phyloP scores from a whole-genome alignment of 2,797 vertebrate genomes.

The Nyctalus aviator region DNA sequence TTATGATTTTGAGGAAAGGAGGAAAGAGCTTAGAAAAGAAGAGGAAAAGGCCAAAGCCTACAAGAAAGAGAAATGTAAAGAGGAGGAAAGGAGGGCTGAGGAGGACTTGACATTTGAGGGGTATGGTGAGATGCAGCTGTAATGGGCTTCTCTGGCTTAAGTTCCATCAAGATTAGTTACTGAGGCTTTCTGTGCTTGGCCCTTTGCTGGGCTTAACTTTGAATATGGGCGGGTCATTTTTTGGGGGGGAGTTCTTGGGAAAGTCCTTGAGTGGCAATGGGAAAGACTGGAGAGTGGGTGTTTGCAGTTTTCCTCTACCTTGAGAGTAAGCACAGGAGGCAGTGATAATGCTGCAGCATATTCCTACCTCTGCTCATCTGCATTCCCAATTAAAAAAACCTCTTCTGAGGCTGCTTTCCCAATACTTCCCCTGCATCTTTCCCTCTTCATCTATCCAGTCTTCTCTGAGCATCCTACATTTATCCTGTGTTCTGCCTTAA shows the following conservation, averaged over 20 bases:
- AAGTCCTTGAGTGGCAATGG: constrained; percentile 79
- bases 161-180: constrained; percentile 96
- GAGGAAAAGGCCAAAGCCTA: constrained; percentile 99
- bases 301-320: constrained; percentile 54
- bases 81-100: constrained; percentile 95
- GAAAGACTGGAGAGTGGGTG: constrained; percentile 46
- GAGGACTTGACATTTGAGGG: constrained; percentile 96
- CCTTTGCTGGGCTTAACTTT: constrained; percentile 71
- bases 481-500: constrained; percentile 71
- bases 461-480: constrained; percentile 72
- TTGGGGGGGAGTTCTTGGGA: constrained; percentile 78
- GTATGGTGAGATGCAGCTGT: constrained; percentile 98
- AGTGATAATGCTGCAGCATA: constrained; percentile 49
- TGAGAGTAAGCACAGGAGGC: constrained; percentile 53
- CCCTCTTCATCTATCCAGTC: constrained; percentile 67
- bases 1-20: constrained; percentile 98
- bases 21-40: constrained; percentile 98
- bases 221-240: constrained; percentile 75
- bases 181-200: constrained; percentile 87
- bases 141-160: constrained; percentile 98
- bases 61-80: constrained; percentile 97
- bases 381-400: constrained; percentile 80
- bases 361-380: constrained; percentile 63
- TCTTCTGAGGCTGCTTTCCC: constrained; percentile 71
- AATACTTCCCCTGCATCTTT: constrained; percentile 67